These are phyloP conservation scores for Amphiduros pacificus DNA, from an alignment of 2,888 invertebrate species.

Conservation along the genomic window DNA sequence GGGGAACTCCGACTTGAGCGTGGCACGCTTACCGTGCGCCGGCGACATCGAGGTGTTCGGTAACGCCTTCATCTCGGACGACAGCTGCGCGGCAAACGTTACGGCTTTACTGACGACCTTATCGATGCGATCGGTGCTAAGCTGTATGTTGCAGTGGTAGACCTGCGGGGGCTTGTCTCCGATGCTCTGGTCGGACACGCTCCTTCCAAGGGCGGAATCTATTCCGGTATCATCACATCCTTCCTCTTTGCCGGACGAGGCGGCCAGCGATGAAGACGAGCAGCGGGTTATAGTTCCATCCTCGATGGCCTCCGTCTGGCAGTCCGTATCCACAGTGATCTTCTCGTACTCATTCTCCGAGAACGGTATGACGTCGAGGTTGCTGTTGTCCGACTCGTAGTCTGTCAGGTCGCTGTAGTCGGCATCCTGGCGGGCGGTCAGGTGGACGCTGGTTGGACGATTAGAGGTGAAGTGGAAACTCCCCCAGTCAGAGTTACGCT, in stretches of 20 bases:
- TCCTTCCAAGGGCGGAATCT: slow-evolving; percentile 31
- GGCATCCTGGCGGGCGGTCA: slow-evolving; percentile 2
- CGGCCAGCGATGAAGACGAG: background rate
- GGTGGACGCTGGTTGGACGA: background rate
- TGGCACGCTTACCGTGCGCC: background rate
- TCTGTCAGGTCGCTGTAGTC: slow-evolving; percentile 7
- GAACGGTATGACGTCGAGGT: slow-evolving; percentile 34
- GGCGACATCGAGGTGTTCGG: background rate
- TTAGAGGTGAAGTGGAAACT: background rate
- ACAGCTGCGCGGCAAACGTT: slow-evolving; percentile 24
- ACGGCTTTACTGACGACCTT: slow-evolving; percentile 13
- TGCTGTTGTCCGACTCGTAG: slow-evolving; percentile 20
- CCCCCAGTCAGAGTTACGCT: background rate
- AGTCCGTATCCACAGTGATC: slow-evolving; percentile 27
- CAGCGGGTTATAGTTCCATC: slow-evolving; percentile 9
- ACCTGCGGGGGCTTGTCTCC: slow-evolving; percentile 4
- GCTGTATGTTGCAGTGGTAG: slow-evolving; percentile 4
- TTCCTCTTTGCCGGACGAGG: background rate
- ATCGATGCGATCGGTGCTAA: slow-evolving; percentile 11
- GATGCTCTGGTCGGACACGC: slow-evolving; percentile 27
- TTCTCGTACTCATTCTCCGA: slow-evolving; percentile 33
- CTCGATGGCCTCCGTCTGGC: slow-evolving; percentile 17
- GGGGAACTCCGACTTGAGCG: slow-evolving; percentile 19
- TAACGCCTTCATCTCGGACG: slow-evolving; percentile 6
- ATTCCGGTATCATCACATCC: slow-evolving; percentile 13